Conservation (phyloP, 1,140 invertebrate species). For the Nasonia longicornis region DNA sequence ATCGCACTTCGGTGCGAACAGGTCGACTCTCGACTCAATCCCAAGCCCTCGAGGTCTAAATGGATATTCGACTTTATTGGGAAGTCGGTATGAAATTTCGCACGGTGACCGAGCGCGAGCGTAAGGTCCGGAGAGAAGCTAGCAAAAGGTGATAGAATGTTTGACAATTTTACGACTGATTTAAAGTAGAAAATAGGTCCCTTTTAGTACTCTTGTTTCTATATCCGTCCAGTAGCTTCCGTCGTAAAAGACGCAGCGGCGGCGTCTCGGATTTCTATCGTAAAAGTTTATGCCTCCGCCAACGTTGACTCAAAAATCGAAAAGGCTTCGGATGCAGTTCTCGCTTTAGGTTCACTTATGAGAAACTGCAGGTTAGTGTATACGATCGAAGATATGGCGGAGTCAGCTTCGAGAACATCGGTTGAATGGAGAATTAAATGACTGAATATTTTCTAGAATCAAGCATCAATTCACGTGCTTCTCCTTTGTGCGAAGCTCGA, state of each 20-base stretch:
- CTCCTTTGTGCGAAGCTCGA: not conserved
- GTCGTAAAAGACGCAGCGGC: slow-evolving; percentile 1
- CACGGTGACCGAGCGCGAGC: too few species aligned
- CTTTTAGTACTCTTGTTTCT: slow-evolving; percentile 6
- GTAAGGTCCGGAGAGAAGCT: too few species aligned
- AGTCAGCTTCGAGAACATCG: not conserved
- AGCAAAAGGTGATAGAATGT: not conserved
- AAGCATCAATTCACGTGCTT: not conserved
- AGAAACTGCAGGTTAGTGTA: too few species aligned
- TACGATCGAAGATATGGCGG: not conserved
- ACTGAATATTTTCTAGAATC: not conserved
- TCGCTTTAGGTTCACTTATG: not conserved
- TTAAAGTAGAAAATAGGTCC: slow-evolving; percentile 1
- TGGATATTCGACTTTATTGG: not conserved
- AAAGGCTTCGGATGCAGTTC: not conserved
- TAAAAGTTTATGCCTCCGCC: slow-evolving; percentile 7
- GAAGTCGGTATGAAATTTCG: too few species aligned
- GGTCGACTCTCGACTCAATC: not conserved
- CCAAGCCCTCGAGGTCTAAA: not conserved
- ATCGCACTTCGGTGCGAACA: too few species aligned
- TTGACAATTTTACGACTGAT: not conserved
- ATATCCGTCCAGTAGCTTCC: not conserved
- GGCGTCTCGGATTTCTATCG: slow-evolving; percentile 20
- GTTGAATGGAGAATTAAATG: not conserved
- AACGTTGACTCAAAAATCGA: not conserved